Base-by-base conservation (phyloP, 2,113 vertebrate genomes). In the Crypturellus undulatus region DNA sequence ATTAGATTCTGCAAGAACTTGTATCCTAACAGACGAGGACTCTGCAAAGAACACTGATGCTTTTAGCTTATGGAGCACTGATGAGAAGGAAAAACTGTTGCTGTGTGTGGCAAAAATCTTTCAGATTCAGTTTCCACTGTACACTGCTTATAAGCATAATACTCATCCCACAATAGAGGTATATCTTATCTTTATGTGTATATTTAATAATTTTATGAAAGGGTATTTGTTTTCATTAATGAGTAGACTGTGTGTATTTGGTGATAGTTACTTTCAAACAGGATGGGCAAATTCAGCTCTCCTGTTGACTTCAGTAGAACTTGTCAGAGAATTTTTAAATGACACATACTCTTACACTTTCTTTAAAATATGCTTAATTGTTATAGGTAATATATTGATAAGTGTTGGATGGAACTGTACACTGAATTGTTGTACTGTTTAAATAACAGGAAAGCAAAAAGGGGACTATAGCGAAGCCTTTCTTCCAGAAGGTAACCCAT, bases 91-190 rank as follows among this genome's bases (percentile, higher is more conserved):
- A 97, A 99, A 99, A 96, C 98, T 99, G 85, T 98, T 99, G 97
- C 97, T 99, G 60, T 99, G 99, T 94, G 99, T 99, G 82, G 99
- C 99, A 97, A 99, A 99, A 98, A 99, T 99, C 95, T 99, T 99
- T 96, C 99, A 99, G 97, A 99, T 99, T 97, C 99, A 99, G 97
- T 99, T 99, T 97, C 99, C 99, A 43, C 98, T 99, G 59, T 99
- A 99, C 97, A 99, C 99, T 19, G 99, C 99, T 97, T 99, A 99
- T 95, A 99, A 99, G 97, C 99, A 99, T 99, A 99, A 99, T 96
- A 99, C 99, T 56, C 99, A 99, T 97, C 99, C 99, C 85, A 99
- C 99, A 54, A 99, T 99, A 97, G 99, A 99, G 99, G 99, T 99
- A 98, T 90, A 91, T 97, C 64, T 97, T 93, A 47, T 47, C 54